Evolutionary conservation across 2,888 invertebrate species (phyloP).

Genomic region (Micoletzkya japonica): DNA sequence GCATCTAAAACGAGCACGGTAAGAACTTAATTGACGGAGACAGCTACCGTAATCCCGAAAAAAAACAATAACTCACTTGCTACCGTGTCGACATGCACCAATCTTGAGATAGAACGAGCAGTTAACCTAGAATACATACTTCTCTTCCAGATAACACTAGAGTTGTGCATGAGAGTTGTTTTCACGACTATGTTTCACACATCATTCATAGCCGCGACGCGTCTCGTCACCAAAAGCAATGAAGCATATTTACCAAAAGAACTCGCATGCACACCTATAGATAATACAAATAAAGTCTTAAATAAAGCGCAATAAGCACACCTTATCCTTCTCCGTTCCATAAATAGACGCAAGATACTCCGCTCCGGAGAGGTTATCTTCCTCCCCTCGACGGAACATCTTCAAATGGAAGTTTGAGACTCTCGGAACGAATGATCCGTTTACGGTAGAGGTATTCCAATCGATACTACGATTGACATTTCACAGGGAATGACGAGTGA

Average conservation of each 20-base stretch:
- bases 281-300: background rate
- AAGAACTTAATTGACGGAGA: background rate
- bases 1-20: constrained; percentile 68
- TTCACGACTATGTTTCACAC: too few species aligned
- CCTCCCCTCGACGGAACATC: constrained; percentile 27
- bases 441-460: too few species aligned
- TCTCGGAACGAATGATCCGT: too few species aligned
- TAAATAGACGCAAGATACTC: constrained; percentile 96
- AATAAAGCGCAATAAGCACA: background rate
- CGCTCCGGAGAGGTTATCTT: constrained; percentile 69
- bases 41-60: background rate
- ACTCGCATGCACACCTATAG: too few species aligned
- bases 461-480: too few species aligned
- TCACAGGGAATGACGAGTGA: too few species aligned
- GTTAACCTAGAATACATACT: constrained; percentile 71
- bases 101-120: constrained; percentile 99
- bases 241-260: background rate
- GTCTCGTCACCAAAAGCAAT: background rate
- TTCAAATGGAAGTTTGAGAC: too few species aligned
- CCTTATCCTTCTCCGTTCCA: constrained; percentile 93
- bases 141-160: too few species aligned
- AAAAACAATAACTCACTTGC: constrained; percentile 69
- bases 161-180: too few species aligned
- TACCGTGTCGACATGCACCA: constrained; percentile 97
- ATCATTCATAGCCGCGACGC: too few species aligned